These are phyloP conservation scores for Tanytarsus gracilentus DNA, from an alignment of 2,888 invertebrate genomes.

Conservation along the genomic window DNA sequence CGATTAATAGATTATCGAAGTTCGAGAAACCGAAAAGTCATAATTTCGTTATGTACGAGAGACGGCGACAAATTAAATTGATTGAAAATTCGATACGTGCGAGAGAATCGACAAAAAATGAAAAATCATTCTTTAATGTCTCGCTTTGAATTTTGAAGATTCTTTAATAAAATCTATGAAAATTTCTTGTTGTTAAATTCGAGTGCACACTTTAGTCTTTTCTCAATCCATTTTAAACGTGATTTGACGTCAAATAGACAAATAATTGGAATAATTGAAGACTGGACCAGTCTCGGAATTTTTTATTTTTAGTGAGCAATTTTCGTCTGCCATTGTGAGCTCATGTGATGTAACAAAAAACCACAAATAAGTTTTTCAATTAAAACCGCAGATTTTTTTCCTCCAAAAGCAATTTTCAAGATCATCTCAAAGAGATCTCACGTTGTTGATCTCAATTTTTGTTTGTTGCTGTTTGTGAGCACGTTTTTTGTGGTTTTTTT, in stretches of 20 bases:
- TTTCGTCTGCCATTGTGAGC: background rate
- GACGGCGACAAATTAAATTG: constrained; percentile 21
- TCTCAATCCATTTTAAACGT: too few species aligned
- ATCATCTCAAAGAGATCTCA: constrained; percentile 15
- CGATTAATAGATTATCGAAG: background rate
- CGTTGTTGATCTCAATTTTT: background rate
- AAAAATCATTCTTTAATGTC: background rate
- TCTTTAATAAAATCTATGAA: too few species aligned
- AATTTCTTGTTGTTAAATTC: too few species aligned
- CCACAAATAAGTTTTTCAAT: too few species aligned
- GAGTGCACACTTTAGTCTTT: too few species aligned
- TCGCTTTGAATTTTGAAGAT: background rate
- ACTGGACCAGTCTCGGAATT: background rate
- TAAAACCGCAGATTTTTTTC: background rate
- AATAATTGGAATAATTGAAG: constrained; percentile 23
- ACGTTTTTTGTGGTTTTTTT: background rate
- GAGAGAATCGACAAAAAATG: too few species aligned
- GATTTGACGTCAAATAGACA: constrained; percentile 7
- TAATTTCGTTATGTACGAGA: background rate
- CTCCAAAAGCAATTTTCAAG: background rate
- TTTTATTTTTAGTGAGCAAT: background rate
- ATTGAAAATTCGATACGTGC: constrained; percentile 11
- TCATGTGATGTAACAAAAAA: background rate
- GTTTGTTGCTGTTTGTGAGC: background rate
- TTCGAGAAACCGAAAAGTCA: background rate